These are phyloP conservation scores for Melanargia galathea DNA, from an alignment of 2,888 invertebrate genomes.

Conservation along the genomic window DNA sequence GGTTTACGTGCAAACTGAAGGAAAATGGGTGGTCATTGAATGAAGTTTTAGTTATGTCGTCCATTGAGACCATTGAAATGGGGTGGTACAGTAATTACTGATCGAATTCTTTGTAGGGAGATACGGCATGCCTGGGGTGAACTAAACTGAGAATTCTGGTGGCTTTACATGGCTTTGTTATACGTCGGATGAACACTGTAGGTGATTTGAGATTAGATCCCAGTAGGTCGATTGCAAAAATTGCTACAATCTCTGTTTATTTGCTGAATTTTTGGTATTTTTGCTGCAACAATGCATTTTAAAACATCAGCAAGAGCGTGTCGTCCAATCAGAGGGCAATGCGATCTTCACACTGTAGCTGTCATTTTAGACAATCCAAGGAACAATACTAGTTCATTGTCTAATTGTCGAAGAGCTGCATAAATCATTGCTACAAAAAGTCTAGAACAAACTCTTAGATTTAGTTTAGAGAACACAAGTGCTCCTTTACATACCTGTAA, in stretches of 20 bases:
- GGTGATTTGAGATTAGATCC: constrained; percentile 6
- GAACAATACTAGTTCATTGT: no score
- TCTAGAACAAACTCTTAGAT: neutral
- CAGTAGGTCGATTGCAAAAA: no score
- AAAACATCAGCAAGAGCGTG: no score
- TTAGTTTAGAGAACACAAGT: neutral
- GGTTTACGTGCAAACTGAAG: constrained; percentile 30
- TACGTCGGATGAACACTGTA: constrained; percentile 20
- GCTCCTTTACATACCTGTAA: no score
- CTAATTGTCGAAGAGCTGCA: no score
- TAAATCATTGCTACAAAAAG: no score
- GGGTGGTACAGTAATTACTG: constrained; percentile 68
- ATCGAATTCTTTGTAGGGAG: constrained; percentile 59
- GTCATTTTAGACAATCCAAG: no score
- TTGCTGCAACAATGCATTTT: no score
- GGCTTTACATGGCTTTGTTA: constrained; percentile 36
- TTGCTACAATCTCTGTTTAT: no score
- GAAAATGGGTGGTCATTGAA: constrained; percentile 55
- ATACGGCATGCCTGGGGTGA: constrained; percentile 53
- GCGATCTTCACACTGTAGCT: no score
- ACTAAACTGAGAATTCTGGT: constrained; percentile 36
- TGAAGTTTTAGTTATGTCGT: constrained; percentile 58
- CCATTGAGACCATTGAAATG: constrained; percentile 46
- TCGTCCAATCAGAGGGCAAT: no score
- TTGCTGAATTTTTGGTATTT: no score